A percentile compares a stretch with the other conserved stretches of the same genome.
phyloP scores from a whole-genome alignment of 2,113 vertebrate genomes.

The Plotosus lineatus region DNA sequence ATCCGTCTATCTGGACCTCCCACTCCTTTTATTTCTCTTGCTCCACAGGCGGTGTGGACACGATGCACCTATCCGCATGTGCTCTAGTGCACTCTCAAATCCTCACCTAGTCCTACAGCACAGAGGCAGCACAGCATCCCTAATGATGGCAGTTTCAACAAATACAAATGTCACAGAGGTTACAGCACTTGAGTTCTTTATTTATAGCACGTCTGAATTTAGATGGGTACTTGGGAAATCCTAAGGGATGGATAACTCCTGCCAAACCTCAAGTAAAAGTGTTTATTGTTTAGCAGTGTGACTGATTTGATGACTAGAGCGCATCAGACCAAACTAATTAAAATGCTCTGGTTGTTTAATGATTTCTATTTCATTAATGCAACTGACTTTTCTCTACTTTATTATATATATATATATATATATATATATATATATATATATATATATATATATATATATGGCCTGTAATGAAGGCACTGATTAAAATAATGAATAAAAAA shows the following conservation, averaged over 20 bases:
- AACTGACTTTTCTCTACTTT: neutral
- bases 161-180: constrained; percentile 41
- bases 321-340: neutral
- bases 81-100: neutral
- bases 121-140: constrained; percentile 6
- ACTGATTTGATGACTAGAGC: neutral
- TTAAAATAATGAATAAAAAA: neutral
- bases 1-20: constrained; percentile 21
- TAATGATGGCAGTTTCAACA: constrained; percentile 34
- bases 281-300: neutral
- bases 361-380: neutral
- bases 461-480: too few species aligned
- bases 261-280: neutral
- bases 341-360: neutral
- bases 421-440: too few species aligned
- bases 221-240: constrained; percentile 30
- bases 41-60: constrained; percentile 5
- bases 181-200: constrained; percentile 34
- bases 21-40: neutral
- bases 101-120: neutral
- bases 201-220: constrained; percentile 42
- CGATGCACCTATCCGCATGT: constrained; percentile 9
- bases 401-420: too few species aligned
- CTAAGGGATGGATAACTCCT: neutral
- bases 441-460: too few species aligned